phyloP scores from a whole-genome alignment of 1,140 invertebrate genomes.

The Eriocheir sinensis region DNA sequence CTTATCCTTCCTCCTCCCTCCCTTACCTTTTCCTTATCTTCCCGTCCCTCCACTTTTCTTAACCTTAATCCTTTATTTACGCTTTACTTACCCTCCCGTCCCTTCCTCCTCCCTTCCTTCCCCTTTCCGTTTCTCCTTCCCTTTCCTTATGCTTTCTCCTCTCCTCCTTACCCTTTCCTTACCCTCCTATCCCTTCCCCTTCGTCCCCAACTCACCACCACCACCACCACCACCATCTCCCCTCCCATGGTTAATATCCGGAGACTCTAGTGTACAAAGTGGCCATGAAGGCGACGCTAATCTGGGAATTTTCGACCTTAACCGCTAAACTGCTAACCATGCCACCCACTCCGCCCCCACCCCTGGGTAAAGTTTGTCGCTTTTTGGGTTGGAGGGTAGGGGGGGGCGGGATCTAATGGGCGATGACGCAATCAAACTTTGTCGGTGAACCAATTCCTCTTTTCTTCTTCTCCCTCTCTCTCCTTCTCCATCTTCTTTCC shows the following conservation, averaged over 20 bases:
- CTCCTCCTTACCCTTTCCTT: not conserved
- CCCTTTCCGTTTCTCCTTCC: too few species aligned
- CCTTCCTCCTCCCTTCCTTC: too few species aligned
- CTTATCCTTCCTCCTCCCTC: too few species aligned
- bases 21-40: not conserved
- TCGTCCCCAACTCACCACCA: not conserved
- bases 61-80: too few species aligned
- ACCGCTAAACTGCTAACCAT: not conserved
- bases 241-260: not conserved
- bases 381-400: too few species aligned
- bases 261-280: not conserved
- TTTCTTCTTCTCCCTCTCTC: not conserved
- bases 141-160: not conserved
- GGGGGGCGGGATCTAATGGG: conserved; percentile 55
- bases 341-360: not conserved
- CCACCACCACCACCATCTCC: not conserved
- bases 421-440: conserved; percentile 72
- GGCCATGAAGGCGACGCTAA: not conserved
- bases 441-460: conserved; percentile 51
- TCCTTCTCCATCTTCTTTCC: not conserved
- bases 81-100: too few species aligned
- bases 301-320: not conserved
- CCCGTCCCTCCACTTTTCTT: not conserved
- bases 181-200: not conserved
- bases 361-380: conserved; percentile 32